phyloP scores from a whole-genome alignment of 2,113 vertebrate species.

The Chaenocephalus aceratus region DNA sequence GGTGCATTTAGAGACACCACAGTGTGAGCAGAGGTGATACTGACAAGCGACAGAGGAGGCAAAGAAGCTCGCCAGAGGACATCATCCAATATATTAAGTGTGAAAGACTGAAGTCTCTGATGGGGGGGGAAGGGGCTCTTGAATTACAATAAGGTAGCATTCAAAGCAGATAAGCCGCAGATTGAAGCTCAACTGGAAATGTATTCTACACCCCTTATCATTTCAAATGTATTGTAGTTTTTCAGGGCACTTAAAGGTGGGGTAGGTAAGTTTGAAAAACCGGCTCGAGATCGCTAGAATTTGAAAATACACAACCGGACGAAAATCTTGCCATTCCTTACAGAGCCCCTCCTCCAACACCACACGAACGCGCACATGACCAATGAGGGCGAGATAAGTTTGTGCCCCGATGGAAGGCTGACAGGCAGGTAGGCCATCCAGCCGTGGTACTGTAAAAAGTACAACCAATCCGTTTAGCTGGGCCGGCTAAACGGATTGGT shows the following conservation, averaged over 20 bases:
- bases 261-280: no score
- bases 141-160: slow-evolving; percentile 60
- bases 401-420: no score
- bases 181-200: slow-evolving; percentile 16
- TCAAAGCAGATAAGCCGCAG: slow-evolving; percentile 34
- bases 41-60: slow-evolving; percentile 3
- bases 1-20: slow-evolving; percentile 33
- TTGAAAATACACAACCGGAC: no score
- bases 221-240: not conserved
- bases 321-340: no score
- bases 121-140: slow-evolving; percentile 13
- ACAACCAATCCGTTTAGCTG: no score
- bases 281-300: no score
- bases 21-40: slow-evolving; percentile 49
- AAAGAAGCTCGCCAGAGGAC: slow-evolving; percentile 17
- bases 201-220: not conserved
- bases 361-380: no score
- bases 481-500: no score
- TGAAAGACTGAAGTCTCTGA: slow-evolving; percentile 53
- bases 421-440: no score
- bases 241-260: not conserved
- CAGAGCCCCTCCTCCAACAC: no score
- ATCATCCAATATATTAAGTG: slow-evolving; percentile 52
- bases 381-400: no score
- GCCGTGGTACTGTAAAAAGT: no score